A percentile compares a stretch with the other conserved stretches of the same genome.
phyloP scores from a whole-genome alignment of 2,113 vertebrate genomes.

The Excalfactoria chinensis region DNA sequence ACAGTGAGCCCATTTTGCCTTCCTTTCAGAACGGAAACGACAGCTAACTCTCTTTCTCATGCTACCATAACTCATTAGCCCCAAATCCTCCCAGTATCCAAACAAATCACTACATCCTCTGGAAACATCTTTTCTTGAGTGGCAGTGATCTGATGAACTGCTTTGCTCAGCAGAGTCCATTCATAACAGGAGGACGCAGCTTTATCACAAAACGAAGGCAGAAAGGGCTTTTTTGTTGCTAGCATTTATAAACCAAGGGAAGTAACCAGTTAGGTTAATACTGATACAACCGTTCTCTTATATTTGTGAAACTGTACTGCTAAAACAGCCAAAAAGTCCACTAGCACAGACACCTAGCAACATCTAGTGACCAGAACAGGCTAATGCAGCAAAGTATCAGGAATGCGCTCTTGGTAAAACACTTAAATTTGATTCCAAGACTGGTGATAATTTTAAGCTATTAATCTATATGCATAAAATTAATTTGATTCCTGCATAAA shows the following conservation, averaged over 20 bases:
- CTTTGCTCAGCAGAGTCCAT: not conserved
- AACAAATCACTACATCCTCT: not conserved
- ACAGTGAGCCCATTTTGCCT: not conserved
- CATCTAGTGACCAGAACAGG: conserved; percentile 70
- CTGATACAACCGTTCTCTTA: not conserved
- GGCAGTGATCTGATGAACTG: not conserved
- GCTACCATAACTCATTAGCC: not conserved
- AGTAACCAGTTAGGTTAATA: not conserved
- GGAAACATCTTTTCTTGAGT: not conserved
- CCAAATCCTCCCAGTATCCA: not conserved
- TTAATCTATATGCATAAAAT: not conserved
- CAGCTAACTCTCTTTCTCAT: not conserved
- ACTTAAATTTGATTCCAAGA: not conserved
- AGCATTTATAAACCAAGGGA: not conserved
- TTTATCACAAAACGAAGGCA: not conserved
- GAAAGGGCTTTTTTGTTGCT: not conserved
- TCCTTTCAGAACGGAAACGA: not conserved
- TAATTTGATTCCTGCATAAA: not conserved
- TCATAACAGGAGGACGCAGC: not conserved
- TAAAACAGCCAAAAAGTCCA: rapidly evolving
- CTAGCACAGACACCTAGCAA: conserved; percentile 31
- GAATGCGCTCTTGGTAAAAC: not conserved
- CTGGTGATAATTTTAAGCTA: not conserved
- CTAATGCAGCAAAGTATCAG: conserved; percentile 1
- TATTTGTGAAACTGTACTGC: not conserved